Conservation (phyloP, 2,113 vertebrate species). For the Proteles cristata region DNA sequence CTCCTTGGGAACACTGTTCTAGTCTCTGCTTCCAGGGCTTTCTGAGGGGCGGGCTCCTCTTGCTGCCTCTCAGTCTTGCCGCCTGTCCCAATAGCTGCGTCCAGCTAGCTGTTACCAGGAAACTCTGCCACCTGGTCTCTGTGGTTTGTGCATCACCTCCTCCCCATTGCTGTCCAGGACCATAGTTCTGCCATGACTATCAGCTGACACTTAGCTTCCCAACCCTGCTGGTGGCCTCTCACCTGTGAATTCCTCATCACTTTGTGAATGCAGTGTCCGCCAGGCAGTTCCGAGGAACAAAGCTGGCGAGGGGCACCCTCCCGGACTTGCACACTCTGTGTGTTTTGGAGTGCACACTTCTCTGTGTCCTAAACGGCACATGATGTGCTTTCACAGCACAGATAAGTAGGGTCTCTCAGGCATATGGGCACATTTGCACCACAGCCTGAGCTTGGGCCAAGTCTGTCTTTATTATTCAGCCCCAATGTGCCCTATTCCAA, state of each 20-base stretch:
- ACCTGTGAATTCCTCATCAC: too few species aligned
- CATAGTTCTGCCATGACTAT: too few species aligned
- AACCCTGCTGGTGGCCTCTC: not conserved
- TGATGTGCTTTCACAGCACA: not conserved
- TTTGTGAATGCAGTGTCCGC: not conserved
- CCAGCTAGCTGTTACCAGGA: accelerated
- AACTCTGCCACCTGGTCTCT: not conserved
- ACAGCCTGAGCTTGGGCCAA: not conserved
- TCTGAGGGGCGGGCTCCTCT: accelerated
- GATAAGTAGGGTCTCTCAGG: not conserved
- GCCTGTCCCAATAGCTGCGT: accelerated
- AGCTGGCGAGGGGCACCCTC: not conserved
- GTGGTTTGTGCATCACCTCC: not conserved
- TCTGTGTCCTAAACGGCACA: too few species aligned
- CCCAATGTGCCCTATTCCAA: not conserved
- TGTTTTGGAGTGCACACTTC: accelerated
- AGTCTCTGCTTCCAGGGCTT: not conserved
- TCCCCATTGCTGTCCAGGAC: not conserved
- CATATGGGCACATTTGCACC: not conserved
- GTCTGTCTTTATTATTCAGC: not conserved
- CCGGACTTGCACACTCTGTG: not conserved
- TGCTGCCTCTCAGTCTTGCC: too few species aligned
- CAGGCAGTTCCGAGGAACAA: not conserved
- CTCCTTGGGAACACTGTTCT: not conserved
- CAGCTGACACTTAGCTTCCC: not conserved